Evolutionary conservation across 2,888 invertebrate species (phyloP), one percentile per base, ranked within the genome.

Genomic region (Chymomyza caudatula): DNA sequence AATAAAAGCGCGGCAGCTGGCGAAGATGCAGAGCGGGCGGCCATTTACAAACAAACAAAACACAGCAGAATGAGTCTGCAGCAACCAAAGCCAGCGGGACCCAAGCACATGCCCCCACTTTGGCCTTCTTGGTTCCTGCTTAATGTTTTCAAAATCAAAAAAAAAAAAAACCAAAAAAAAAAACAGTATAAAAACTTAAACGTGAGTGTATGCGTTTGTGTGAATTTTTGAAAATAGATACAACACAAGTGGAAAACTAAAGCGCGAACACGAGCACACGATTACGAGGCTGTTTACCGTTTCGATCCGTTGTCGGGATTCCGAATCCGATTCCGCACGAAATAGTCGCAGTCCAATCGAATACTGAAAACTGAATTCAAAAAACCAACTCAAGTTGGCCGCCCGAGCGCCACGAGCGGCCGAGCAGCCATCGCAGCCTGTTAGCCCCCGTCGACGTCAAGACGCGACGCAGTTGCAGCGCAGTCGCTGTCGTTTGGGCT

Each of bases 291-390:
- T 74, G 74, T 69, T 74, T 76, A 74, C 74, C 77, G 23, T 69
- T 60, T 78, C 61, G 76, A 83, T 81, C 81, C 78, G 78, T 68
- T 54, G 47, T 60, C 59, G 63, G 51, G 51, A 56, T 60, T 63
- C 60, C 63, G 66, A 67, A 61, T 60, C 81, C 56, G 60, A 49
- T 61, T 61, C 61, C 53, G 49, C 55, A 61, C 61, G 61, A 61
- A 61, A 54, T 47, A 78, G 85, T 72, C 85, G 86, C 86, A 85
- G 81, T 77, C 86, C 85, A 86, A 81, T 80, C 63, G 84, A 71
- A 77, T 80, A 87, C 86, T 87, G 79, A 80, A 87, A 82, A 85
- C 88, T 86, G 88, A 87, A 85, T 87, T 86, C 82, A 86, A 81
- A 78, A 87, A 78, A 78, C 73, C 78, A 85, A 85, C 85, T 88